phyloP scores from a whole-genome alignment of 2,888 invertebrate genomes.

The Drosophila pseudotakahashii region DNA sequence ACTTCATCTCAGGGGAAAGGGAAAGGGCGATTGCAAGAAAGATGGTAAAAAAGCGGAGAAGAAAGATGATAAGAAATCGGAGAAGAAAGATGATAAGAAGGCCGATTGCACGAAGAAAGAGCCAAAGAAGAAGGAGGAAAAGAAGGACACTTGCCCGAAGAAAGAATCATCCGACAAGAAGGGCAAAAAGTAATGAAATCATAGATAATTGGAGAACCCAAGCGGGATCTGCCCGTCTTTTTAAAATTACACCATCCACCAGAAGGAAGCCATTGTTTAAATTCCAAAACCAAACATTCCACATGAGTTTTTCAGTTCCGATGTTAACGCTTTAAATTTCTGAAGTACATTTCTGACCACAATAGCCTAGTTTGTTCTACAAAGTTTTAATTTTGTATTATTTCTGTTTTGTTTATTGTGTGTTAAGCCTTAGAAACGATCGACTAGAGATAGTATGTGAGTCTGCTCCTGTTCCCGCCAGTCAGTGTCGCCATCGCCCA shows the following conservation, averaged over 20 bases:
- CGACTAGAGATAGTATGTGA: conserved; percentile 95
- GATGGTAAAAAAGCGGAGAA: background rate
- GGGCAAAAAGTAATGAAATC: conserved; percentile 6
- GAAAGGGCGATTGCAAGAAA: background rate
- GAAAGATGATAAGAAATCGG: background rate
- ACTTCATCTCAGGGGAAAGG: conserved; percentile 11
- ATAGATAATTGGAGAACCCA: background rate
- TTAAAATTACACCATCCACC: background rate
- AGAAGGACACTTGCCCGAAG: conserved; percentile 12
- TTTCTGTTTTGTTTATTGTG: conserved; percentile 37
- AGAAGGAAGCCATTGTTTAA: conserved; percentile 4
- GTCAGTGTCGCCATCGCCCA: conserved; percentile 92
- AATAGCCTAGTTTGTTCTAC: background rate
- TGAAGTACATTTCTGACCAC: background rate
- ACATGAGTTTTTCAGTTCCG: background rate
- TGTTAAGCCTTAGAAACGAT: conserved; percentile 90
- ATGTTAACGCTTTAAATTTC: conserved; percentile 1
- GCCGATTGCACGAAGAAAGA: conserved; percentile 1
- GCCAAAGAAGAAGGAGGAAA: background rate
- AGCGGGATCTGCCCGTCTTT: background rate
- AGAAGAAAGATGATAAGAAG: background rate
- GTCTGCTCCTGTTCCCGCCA: conserved; percentile 95
- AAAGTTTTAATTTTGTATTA: conserved; percentile 16
- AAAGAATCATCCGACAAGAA: background rate
- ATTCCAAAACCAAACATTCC: conserved; percentile 3